Percentiles rank a stretch among this genome's conserved stretches.
Evolutionary conservation across 2,113 vertebrate species (phyloP).

Genomic region (Proteles cristata): DNA sequence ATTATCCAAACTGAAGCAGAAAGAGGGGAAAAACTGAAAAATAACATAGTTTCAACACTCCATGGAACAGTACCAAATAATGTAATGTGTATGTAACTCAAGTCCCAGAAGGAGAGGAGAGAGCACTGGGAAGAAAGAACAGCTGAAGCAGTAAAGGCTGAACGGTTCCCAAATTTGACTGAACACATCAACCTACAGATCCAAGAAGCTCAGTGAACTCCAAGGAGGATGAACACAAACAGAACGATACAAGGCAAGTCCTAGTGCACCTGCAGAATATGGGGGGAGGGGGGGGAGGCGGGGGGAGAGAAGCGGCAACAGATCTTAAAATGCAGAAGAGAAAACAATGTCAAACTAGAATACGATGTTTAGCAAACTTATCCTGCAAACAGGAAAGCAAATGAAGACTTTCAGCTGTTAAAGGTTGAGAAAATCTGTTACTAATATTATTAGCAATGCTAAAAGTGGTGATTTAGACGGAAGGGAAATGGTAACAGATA

Average conservation of each 20-base stretch:
- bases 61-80: neutral
- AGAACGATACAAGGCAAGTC: neutral
- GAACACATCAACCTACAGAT: neutral
- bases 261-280: neutral
- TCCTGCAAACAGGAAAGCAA: neutral
- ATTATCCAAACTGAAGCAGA: neutral
- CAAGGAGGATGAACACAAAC: neutral
- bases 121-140: neutral
- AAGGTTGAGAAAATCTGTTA: neutral
- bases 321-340: neutral
- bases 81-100: neutral
- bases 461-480: neutral
- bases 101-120: neutral
- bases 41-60: neutral
- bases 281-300: accelerated
- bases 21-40: neutral
- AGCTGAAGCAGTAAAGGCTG: neutral
- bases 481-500: neutral
- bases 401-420: neutral
- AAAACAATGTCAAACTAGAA: neutral
- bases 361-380: neutral
- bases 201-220: neutral
- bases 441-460: neutral
- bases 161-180: neutral
- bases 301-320: neutral